A percentile compares a stretch with the other conserved stretches of the same genome.
Evolutionary conservation across 1,140 invertebrate genomes (phyloP).

Genomic region (Lasioglossum albipes): DNA sequence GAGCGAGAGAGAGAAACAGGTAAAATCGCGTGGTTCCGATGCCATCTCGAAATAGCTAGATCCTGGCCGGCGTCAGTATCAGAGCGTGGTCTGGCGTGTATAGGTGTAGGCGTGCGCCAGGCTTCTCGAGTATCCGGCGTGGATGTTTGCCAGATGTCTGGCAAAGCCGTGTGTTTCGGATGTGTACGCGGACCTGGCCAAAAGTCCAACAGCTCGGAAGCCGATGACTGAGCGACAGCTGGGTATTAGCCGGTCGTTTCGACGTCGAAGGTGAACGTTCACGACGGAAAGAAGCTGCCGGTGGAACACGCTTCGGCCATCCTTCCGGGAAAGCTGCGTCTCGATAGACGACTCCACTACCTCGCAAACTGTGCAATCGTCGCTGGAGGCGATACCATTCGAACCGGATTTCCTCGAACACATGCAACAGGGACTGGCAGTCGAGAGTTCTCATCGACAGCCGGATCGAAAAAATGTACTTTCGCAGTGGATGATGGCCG

Average conservation of each 20-base stretch:
- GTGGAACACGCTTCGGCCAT: too few relatives aligned
- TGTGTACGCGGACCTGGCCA: slow-evolving; percentile 49
- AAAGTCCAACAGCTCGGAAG: slow-evolving; percentile 48
- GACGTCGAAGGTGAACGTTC: neutral
- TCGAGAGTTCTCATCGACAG: too few relatives aligned
- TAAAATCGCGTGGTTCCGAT: slow-evolving; percentile 37
- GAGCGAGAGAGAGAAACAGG: neutral
- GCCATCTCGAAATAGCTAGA: slow-evolving; percentile 59
- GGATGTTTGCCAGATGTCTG: slow-evolving; percentile 67
- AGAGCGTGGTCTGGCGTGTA: slow-evolving; percentile 22
- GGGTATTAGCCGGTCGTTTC: slow-evolving; percentile 54
- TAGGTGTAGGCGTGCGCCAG: slow-evolving; percentile 39
- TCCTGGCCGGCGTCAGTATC: slow-evolving; percentile 27
- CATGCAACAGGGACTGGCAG: too few relatives aligned
- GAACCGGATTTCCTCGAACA: too few relatives aligned
- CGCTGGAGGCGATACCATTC: too few relatives aligned
- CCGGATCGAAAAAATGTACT: too few relatives aligned
- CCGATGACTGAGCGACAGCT: slow-evolving; percentile 61
- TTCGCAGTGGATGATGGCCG: too few relatives aligned
- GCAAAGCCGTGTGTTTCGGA: slow-evolving; percentile 56
- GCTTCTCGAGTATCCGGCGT: slow-evolving; percentile 62
- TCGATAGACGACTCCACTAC: too few relatives aligned
- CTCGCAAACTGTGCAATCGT: too few relatives aligned
- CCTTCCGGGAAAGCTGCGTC: too few relatives aligned
- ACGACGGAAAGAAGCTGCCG: neutral